Conservation (phyloP, 1,140 invertebrate species). For the Streblospio benedicti region DNA sequence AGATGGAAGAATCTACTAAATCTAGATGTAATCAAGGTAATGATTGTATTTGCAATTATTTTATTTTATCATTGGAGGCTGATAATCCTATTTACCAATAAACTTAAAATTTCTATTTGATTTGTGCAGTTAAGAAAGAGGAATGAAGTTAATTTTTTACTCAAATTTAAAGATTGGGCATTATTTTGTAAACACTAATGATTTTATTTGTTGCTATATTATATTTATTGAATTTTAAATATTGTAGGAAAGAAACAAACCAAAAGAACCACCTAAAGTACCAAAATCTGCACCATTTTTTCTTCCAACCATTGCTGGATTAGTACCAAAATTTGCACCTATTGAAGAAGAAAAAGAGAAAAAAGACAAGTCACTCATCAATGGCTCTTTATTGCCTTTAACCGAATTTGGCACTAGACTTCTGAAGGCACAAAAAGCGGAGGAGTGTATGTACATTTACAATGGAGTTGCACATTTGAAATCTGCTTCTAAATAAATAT, state of each 20-base stretch:
- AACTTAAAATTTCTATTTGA: background rate
- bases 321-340: constrained; percentile 74
- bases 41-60: background rate
- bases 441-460: constrained; percentile 20
- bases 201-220: background rate
- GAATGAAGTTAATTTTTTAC: too few relatives aligned
- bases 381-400: constrained; percentile 19
- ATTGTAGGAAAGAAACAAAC: constrained; percentile 69
- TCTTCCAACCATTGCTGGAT: constrained; percentile 75
- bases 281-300: constrained; percentile 89
- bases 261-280: constrained; percentile 68
- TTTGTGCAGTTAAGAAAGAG: too few relatives aligned
- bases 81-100: background rate
- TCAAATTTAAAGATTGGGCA: too few relatives aligned
- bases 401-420: constrained; percentile 24
- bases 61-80: background rate
- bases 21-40: constrained; percentile 75
- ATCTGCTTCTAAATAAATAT: background rate
- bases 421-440: constrained; percentile 11
- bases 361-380: constrained; percentile 13
- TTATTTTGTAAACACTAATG: too few relatives aligned
- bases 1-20: constrained; percentile 89
- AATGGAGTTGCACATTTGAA: background rate
- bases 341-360: constrained; percentile 36
- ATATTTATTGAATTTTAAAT: background rate